phyloP scores from a whole-genome alignment of 2,113 vertebrate genomes.

The Tyto alba region DNA sequence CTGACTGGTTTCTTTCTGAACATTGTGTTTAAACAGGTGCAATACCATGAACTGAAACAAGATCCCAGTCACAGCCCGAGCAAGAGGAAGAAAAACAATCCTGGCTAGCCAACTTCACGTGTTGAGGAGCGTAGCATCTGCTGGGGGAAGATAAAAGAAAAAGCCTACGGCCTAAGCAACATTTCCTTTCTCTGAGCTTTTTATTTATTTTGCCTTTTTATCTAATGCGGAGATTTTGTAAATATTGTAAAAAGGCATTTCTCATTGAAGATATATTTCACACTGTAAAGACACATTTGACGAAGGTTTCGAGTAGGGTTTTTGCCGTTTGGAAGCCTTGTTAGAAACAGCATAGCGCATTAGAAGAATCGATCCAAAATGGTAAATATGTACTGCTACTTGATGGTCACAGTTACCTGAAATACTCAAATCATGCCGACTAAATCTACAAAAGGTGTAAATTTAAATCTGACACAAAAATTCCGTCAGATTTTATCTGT shows the following conservation, averaged over 20 bases:
- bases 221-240: constrained; percentile 71
- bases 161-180: constrained; percentile 59
- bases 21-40: constrained; percentile 97
- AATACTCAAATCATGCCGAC: background rate
- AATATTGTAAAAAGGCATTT: constrained; percentile 73
- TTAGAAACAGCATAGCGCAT: background rate
- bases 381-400: background rate
- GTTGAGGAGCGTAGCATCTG: constrained; percentile 69
- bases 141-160: constrained; percentile 71
- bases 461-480: constrained; percentile 33
- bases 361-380: background rate
- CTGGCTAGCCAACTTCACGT: constrained; percentile 77
- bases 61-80: constrained; percentile 92
- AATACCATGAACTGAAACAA: constrained; percentile 94
- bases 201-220: constrained; percentile 75
- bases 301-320: constrained; percentile 35
- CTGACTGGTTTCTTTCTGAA: constrained; percentile 74
- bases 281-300: constrained; percentile 66
- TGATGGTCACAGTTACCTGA: background rate
- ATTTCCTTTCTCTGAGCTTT: constrained; percentile 66
- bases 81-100: constrained; percentile 98
- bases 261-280: constrained; percentile 52
- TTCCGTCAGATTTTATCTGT: constrained; percentile 26
- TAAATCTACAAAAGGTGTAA: constrained; percentile 41
- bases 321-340: constrained; percentile 27